Base-by-base conservation (phyloP, 2,113 vertebrate species). In the Poicephalus meyeri region DNA sequence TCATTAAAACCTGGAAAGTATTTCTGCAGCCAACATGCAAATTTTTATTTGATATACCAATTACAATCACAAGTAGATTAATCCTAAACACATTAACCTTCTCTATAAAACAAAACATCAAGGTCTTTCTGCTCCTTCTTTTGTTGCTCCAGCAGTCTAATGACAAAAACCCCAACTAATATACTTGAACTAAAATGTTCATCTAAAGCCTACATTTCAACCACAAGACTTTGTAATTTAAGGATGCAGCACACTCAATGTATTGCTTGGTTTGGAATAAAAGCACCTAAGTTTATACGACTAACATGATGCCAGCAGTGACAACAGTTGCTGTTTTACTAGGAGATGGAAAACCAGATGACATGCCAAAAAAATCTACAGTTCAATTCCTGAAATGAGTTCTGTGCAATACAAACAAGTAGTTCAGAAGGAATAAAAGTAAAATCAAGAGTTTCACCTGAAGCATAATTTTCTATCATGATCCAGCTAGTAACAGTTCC, bases 321-420 rank as follows among this genome's bases (percentile, higher is more conserved):
- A 66, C 46, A 86, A 79, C 58, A 70, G 10, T 0, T 86, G 16
- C 16, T 68, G 11, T 31, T 72, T 65, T 28, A 66, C 31, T 24
- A 44, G 2, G 3, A 41, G 17, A 39, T 19, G 2, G 50, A 46
- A 72, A 61, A 73, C 31, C 8, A 70, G 7, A 71, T 63, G 12
- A 49, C 4, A 44, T 0, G 3, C 3, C 25, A 44, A 71, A 73
- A 63, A 46, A 29, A 0, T 0, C 17, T 18, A 24, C 10, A 56
- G 41, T 31, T 63, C 19, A 35, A 50, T 56, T 72, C 41, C 35
- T 14, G 3, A 71, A 50, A 44, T 21, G 16, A 81, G 53, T 60
- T 53, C 50, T 20, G 6, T 56, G 52, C 18, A 56, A 66, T 28
- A 10, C 61, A 70, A 56, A 23, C 0, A 1, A 46, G 12, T 16